These are phyloP conservation scores for Phataginus tetradactyla DNA, from an alignment of 2,797 vertebrate genomes.

Conservation along the genomic window DNA sequence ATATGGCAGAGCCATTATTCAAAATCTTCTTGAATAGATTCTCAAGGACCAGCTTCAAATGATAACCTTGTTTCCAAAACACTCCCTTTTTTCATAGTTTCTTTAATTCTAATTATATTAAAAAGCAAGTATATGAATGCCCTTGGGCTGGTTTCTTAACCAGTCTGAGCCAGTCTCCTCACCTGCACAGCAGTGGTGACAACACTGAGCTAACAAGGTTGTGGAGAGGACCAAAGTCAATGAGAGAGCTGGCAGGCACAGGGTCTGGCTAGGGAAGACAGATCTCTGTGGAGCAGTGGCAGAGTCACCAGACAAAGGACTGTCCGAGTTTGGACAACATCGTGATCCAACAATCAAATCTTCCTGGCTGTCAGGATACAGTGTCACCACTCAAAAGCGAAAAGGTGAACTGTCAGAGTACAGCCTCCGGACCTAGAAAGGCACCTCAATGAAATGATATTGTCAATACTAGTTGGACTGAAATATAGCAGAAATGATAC, in stretches of 20 bases:
- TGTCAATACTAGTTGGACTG: neutral
- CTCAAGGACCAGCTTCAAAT: neutral
- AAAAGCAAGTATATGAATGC: neutral
- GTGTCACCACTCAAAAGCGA: neutral
- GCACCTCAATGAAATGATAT: neutral
- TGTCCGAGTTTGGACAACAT: neutral
- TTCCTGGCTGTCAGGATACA: neutral
- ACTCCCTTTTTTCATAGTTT: neutral
- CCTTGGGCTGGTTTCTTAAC: neutral
- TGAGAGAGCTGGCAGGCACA: neutral
- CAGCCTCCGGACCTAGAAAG: neutral
- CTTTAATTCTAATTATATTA: neutral
- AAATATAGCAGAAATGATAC: neutral
- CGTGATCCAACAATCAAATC: accelerated
- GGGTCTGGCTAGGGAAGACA: neutral
- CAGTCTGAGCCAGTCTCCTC: neutral
- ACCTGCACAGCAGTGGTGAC: neutral
- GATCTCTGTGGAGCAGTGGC: neutral
- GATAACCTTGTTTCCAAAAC: neutral
- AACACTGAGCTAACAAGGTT: neutral
- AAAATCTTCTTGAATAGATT: neutral
- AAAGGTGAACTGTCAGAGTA: neutral
- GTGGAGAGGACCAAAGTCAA: neutral
- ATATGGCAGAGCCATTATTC: neutral
- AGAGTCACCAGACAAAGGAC: accelerated